Evolutionary conservation across 2,797 vertebrate genomes (phyloP).

Genomic region (Sylvilagus floridanus): DNA sequence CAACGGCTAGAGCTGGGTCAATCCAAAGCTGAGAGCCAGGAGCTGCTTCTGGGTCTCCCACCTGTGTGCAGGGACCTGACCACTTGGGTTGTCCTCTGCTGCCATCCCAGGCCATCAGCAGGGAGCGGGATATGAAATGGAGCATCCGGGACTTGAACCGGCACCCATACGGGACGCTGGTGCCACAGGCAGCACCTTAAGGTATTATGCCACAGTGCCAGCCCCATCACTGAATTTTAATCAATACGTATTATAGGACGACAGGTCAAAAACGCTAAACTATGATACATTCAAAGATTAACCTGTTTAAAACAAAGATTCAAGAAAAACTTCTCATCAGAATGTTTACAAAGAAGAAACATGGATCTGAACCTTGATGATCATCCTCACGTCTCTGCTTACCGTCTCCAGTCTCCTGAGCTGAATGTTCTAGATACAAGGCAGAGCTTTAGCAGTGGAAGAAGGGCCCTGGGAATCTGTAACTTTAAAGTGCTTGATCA

Average conservation of each 20-base stretch:
- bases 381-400: neutral
- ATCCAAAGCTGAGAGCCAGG: too few relatives aligned
- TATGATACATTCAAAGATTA: neutral
- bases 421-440: neutral
- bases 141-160: too few relatives aligned
- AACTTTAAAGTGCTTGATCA: neutral
- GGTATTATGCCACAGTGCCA: too few relatives aligned
- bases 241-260: neutral
- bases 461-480: neutral
- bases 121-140: too few relatives aligned
- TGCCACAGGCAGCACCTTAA: too few relatives aligned
- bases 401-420: neutral
- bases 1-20: too few relatives aligned
- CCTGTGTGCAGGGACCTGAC: too few relatives aligned
- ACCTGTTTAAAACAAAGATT: neutral
- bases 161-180: too few relatives aligned
- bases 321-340: neutral
- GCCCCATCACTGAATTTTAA: neutral
- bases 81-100: too few relatives aligned
- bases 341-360: neutral
- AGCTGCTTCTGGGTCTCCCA: too few relatives aligned
- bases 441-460: neutral
- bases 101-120: too few relatives aligned
- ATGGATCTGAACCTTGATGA: neutral
- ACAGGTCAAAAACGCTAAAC: neutral